Evolutionary conservation across 2,797 vertebrate species (phyloP), one percentile per base, ranked within the genome.

Genomic region (Craterocephalus amniculus): DNA sequence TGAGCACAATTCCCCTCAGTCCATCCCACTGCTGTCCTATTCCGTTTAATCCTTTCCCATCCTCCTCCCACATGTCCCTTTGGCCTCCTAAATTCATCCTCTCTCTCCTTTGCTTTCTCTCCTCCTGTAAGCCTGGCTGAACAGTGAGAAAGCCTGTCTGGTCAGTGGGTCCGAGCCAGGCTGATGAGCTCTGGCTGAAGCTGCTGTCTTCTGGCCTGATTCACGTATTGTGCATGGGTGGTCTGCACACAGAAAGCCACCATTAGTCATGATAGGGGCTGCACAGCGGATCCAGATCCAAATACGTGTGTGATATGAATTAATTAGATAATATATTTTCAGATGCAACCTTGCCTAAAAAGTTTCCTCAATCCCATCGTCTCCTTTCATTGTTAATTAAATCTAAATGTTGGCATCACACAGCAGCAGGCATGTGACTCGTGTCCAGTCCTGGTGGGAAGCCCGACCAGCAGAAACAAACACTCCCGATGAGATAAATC

Each of bases 71-170:
- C 61, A 48, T 29, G 32, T 34, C 52, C 26, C 13, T 5, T n/a
- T 29, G 31, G 45, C 40, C 40, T 71, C 49, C 67, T 56, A 26
- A 22, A 35, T n/a, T 49, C 36, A 27, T 9, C 43, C 63, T 71
- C 67, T 14, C 67, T 35, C 26, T 29, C 12, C 14, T 18, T 36
- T 34, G 43, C 64, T 22, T 60, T 27, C 62, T 38, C 49, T 58
- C 36, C 45, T 49, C 52, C 14, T 49, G 69, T 52, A 64, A 84
- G 90, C 84, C 83, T 88, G 87, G 85, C 63, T 88, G 84, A 88
- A n/a, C 88, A 84, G 67, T 74, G 74, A 91, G 83, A 90, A 87
- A 87, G 84, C 70, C 80, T 70, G 84, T 82, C 76, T 31, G 49
- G 36, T 86, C 77, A 52, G 80, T 2, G 75, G 72, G 68, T 54